Conservation (phyloP, 1,140 invertebrate genomes). For the Trigoniulus corallinus region DNA sequence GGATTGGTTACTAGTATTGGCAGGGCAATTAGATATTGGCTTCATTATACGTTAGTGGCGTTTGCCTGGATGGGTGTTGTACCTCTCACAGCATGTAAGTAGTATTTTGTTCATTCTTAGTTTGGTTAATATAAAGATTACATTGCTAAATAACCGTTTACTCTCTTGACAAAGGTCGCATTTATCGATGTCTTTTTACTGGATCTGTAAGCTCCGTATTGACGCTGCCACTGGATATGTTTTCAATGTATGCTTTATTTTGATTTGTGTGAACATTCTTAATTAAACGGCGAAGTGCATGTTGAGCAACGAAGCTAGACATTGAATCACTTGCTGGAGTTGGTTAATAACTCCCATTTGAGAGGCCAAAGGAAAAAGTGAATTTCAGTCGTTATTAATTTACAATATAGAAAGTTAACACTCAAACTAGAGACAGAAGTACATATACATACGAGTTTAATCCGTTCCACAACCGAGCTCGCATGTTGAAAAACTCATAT, state of each 20-base stretch:
- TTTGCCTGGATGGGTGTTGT: constrained; percentile 96
- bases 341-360: too few species aligned
- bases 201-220: constrained; percentile 60
- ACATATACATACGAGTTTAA: too few species aligned
- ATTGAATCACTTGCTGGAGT: too few species aligned
- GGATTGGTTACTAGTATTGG: constrained; percentile 76
- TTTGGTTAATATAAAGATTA: constrained; percentile 1
- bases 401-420: too few species aligned
- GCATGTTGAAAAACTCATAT: too few species aligned
- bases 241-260: constrained; percentile 46
- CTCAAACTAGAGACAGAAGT: too few species aligned
- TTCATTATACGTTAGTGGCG: constrained; percentile 90
- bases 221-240: constrained; percentile 74
- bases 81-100: constrained; percentile 78
- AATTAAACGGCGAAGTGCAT: too few species aligned
- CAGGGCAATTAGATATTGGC: constrained; percentile 85
- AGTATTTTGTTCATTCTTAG: not conserved
- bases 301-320: too few species aligned
- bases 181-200: constrained; percentile 80
- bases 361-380: too few species aligned
- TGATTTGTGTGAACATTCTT: too few species aligned
- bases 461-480: too few species aligned
- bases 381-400: too few species aligned
- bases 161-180: constrained; percentile 34
- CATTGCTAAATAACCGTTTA: not conserved